phyloP scores from a whole-genome alignment of 23 tunicate species.

The Corella eumyota region DNA sequence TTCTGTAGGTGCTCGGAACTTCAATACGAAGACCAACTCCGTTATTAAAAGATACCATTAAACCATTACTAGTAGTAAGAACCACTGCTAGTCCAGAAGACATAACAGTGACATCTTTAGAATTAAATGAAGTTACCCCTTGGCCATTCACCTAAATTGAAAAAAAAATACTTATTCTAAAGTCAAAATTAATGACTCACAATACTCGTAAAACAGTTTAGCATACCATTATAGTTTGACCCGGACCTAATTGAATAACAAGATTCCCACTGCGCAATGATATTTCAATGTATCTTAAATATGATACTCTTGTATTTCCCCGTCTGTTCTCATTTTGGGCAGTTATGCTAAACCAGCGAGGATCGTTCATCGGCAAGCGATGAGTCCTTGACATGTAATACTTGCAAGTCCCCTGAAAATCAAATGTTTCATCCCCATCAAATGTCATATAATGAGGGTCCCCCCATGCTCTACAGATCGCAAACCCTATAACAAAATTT shows the following conservation, averaged over 20 bases:
- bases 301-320: slow-evolving; percentile 14
- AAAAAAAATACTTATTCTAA: neutral
- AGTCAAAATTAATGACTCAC: neutral
- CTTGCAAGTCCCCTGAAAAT: slow-evolving; percentile 60
- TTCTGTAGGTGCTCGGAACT: slow-evolving; percentile 7
- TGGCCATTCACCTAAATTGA: slow-evolving; percentile 16
- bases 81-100: slow-evolving; percentile 9
- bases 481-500: slow-evolving; percentile 19
- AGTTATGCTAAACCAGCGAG: slow-evolving; percentile 14
- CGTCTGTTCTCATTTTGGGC: slow-evolving; percentile 28
- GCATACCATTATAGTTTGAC: slow-evolving; percentile 8
- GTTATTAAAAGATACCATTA: slow-evolving; percentile 12
- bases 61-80: slow-evolving; percentile 9
- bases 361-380: neutral
- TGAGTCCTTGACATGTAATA: slow-evolving; percentile 37
- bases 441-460: slow-evolving; percentile 64
- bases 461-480: slow-evolving; percentile 57
- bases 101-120: neutral
- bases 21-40: slow-evolving; percentile 13
- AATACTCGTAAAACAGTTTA: neutral
- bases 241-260: slow-evolving; percentile 5
- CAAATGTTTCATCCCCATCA: slow-evolving; percentile 39
- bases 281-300: slow-evolving; percentile 12
- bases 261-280: slow-evolving; percentile 3
- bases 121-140: neutral